Evolutionary conservation across 2,113 vertebrate genomes (phyloP).

Genomic region (Platysteira castanea): DNA sequence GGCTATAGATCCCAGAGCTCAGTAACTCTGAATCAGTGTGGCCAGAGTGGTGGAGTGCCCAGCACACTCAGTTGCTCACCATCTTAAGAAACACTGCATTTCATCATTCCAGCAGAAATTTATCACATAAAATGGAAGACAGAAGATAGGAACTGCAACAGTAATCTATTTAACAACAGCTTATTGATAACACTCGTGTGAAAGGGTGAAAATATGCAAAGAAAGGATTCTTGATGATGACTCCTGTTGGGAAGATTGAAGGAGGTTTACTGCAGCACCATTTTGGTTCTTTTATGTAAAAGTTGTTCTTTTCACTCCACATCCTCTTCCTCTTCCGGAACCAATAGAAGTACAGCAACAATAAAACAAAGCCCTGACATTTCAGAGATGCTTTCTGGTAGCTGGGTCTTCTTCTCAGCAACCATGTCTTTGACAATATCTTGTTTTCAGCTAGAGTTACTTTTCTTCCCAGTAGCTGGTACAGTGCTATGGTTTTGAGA

Average conservation of each 20-base stretch:
- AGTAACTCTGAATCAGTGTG: background rate
- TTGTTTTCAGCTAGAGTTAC: background rate
- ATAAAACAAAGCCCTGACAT: background rate
- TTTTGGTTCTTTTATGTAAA: background rate
- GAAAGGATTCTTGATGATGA: accelerated
- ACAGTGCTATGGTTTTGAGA: background rate
- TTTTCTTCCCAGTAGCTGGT: background rate
- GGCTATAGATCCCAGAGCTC: background rate
- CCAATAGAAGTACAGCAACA: background rate
- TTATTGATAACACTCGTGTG: background rate
- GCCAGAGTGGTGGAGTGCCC: background rate
- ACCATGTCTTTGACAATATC: background rate
- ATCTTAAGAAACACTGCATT: background rate
- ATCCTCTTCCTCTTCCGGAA: background rate
- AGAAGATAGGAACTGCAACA: background rate
- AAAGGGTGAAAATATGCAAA: background rate
- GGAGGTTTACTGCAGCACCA: background rate
- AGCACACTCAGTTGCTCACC: background rate
- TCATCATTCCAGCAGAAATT: background rate
- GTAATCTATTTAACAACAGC: background rate
- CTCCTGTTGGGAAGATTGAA: background rate
- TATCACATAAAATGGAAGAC: background rate
- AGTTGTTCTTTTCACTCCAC: background rate
- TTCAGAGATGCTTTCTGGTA: background rate
- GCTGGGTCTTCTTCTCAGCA: background rate